A percentile compares a stretch with the other conserved stretches of the same genome.
Evolutionary conservation across 2,113 vertebrate genomes (phyloP).

Genomic region (Turdus rufiventris): DNA sequence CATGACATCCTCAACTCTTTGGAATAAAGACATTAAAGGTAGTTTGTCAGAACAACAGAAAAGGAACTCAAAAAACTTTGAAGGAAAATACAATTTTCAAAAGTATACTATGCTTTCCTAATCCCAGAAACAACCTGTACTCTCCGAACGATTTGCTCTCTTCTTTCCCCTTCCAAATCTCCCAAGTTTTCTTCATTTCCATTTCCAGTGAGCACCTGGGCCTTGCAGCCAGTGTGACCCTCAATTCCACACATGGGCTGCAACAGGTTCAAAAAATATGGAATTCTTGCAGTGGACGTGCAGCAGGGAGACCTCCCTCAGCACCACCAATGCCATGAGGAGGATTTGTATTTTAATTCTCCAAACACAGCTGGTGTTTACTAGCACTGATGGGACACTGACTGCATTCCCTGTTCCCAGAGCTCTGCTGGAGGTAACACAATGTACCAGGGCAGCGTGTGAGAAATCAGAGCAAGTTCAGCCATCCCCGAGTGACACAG

Average conservation of each 20-base stretch:
- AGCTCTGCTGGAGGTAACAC: not conserved
- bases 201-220: not conserved
- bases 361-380: not conserved
- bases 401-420: not conserved
- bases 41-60: not conserved
- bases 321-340: fast-evolving
- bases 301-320: not conserved
- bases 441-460: fast-evolving
- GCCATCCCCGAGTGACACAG: not conserved
- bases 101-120: not conserved
- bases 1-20: not conserved
- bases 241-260: not conserved
- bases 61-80: not conserved
- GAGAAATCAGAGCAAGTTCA: not conserved
- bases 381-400: fast-evolving
- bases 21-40: not conserved
- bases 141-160: not conserved
- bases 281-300: not conserved
- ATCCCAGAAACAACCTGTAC: not conserved
- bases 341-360: not conserved
- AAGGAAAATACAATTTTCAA: not conserved
- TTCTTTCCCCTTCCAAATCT: not conserved
- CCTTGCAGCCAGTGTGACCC: not conserved
- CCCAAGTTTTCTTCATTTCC: not conserved
- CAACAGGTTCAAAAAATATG: not conserved